Conservation (phyloP, 2,113 vertebrate species). For the Nansenia antarctica region DNA sequence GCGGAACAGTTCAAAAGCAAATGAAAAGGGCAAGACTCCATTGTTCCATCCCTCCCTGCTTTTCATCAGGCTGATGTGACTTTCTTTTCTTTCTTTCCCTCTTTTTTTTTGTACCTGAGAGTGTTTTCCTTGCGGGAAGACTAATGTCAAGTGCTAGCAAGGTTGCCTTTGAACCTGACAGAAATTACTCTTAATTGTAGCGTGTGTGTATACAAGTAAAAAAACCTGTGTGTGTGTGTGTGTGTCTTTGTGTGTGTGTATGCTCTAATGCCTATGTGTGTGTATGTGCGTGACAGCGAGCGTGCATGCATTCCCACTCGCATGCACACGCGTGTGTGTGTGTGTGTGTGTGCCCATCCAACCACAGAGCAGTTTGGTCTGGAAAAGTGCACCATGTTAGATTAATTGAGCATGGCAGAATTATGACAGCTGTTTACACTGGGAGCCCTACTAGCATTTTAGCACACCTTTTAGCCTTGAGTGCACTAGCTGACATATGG, state of each 20-base stretch:
- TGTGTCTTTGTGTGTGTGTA: slow-evolving; percentile 19
- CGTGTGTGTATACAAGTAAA: slow-evolving; percentile 43
- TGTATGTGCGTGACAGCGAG: neutral
- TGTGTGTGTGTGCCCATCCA: slow-evolving; percentile 18
- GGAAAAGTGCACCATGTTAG: slow-evolving; percentile 74
- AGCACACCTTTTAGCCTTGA: slow-evolving; percentile 76
- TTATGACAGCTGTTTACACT: slow-evolving; percentile 81
- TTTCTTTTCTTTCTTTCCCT: slow-evolving; percentile 55
- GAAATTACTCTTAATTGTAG: slow-evolving; percentile 35
- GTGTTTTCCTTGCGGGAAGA: slow-evolving; percentile 59
- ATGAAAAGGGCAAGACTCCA: slow-evolving; percentile 29
- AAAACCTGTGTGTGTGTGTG: slow-evolving; percentile 20
- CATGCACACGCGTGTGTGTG: too few relatives aligned
- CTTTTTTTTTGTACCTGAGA: slow-evolving; percentile 21
- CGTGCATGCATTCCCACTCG: too few relatives aligned
- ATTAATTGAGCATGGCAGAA: slow-evolving; percentile 79
- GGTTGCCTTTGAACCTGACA: slow-evolving; percentile 65
- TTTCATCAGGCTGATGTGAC: slow-evolving; percentile 64
- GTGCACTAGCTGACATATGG: slow-evolving; percentile 72
- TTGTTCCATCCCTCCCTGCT: slow-evolving; percentile 59
- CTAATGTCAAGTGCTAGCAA: slow-evolving; percentile 57
- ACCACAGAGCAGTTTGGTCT: slow-evolving; percentile 42
- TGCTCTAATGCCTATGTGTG: too few relatives aligned
- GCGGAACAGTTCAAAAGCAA: slow-evolving; percentile 55
- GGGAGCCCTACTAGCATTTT: slow-evolving; percentile 70